Evolutionary conservation across 1,140 invertebrate species (phyloP), one percentile per base, ranked within the genome.

Genomic region (Littorina saxatilis): DNA sequence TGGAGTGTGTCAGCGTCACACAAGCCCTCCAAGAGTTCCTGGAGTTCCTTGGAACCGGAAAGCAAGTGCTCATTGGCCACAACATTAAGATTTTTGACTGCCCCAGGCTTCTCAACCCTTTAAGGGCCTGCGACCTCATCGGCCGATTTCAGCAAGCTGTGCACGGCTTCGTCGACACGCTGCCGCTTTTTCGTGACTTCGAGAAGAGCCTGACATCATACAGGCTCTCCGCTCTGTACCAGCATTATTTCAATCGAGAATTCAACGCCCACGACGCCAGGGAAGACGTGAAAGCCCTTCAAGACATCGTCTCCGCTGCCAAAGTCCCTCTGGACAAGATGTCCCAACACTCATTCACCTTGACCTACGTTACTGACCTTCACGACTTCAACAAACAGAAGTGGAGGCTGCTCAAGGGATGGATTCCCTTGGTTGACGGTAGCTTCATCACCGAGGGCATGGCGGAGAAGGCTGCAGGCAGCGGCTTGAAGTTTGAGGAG

Each of bases 161-260:
- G 37, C 29, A 32, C 52, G 55, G 76, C 23, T 78, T 39, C 35
- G 76, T 78, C 2, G 76, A 78, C 58, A 43, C 76, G 0, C n/a
- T 66, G 35, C 76, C 76, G 9, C 58, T 78, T 55, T 78, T 78
- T 23, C n/a, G 55, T 20, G 35, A 66, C 13, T 32, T 61, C 35
- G 15, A 43, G 9, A 20, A n/a, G 9, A 23, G 23, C 2, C 35
- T 66, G 7, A 9, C 9, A 0, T 27, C 29, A 2, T 27, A 78
- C 55, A 40, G 13, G 23, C 76, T 27, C n/a, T 0, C 0, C 13
- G 7, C 9, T 35, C 20, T 78, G 55, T 63, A 66, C 76, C 20
- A 66, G 23, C 58, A 63, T n/a, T 78, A 63, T 58, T 20, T 43
- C 4, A 15, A 11, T 0, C 11, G 66, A 0, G 13, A 40, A 1